phyloP scores from a whole-genome alignment of 2,797 vertebrate genomes.

The Threskiornis aethiopicus region DNA sequence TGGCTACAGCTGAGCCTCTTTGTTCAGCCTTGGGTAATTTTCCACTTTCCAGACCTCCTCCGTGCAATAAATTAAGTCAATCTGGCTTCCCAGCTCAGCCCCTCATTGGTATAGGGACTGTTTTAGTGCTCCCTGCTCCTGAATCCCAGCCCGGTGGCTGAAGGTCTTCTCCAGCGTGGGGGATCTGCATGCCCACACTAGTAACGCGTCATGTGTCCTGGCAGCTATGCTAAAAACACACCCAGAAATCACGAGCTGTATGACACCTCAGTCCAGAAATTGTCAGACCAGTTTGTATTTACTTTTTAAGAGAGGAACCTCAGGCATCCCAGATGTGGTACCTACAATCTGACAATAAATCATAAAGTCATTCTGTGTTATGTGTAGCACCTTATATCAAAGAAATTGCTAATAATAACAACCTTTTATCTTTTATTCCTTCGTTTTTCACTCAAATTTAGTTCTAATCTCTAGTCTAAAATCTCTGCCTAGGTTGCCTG shows the following conservation, averaged over 20 bases:
- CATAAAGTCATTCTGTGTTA: not conserved
- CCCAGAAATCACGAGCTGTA: not conserved
- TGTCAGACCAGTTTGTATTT: not conserved
- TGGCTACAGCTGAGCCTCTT: slow-evolving; percentile 10
- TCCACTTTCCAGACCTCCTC: slow-evolving; percentile 26
- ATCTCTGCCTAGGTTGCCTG: not conserved
- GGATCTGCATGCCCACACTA: not conserved
- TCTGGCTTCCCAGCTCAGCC: not conserved
- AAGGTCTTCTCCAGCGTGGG: fast-evolving
- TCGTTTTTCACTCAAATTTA: not conserved
- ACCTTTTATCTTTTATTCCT: not conserved
- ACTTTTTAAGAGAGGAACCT: not conserved
- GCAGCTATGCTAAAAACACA: not conserved
- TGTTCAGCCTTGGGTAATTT: slow-evolving; percentile 14
- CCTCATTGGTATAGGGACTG: fast-evolving
- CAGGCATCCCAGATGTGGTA: not conserved
- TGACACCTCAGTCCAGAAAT: not conserved
- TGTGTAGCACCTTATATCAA: not conserved
- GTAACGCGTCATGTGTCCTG: fast-evolving
- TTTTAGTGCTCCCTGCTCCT: not conserved
- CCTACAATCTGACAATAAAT: not conserved
- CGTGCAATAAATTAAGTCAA: not conserved
- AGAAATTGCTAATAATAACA: not conserved
- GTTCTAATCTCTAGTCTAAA: not conserved
- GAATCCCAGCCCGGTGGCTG: not conserved